Evolutionary conservation across 2,888 invertebrate genomes (phyloP).

Genomic region (Creontiades dilutus): DNA sequence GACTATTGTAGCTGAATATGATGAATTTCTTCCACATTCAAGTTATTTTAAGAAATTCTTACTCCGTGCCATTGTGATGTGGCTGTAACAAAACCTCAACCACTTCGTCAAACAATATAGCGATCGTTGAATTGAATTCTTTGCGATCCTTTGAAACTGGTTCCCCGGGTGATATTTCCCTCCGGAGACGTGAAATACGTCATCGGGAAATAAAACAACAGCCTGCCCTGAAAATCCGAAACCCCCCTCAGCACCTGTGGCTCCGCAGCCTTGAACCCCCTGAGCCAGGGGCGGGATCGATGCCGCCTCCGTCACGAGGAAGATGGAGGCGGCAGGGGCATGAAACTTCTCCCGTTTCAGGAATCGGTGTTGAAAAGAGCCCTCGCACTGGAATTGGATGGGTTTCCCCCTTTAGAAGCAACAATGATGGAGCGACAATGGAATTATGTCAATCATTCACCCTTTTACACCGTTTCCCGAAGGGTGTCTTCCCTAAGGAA

Average conservation of each 20-base stretch:
- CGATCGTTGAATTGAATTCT: not conserved
- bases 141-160: not conserved
- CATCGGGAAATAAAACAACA: not conserved
- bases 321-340: slow-evolving; percentile 33
- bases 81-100: too few species aligned
- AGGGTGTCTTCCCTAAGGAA: too few species aligned
- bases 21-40: too few species aligned
- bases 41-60: too few species aligned
- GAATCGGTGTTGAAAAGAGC: not conserved
- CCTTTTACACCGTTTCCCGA: not conserved
- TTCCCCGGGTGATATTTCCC: not conserved
- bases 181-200: not conserved
- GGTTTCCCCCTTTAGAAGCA: not conserved
- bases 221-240: not conserved
- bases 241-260: slow-evolving; percentile 17
- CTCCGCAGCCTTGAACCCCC: too few species aligned
- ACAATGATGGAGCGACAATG: not conserved
- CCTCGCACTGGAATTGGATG: not conserved
- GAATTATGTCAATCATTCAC: slow-evolving; percentile 27
- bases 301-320: not conserved
- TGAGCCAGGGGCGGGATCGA: slow-evolving; percentile 1
- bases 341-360: slow-evolving; percentile 2
- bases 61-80: too few species aligned
- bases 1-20: too few species aligned
- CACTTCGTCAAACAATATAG: not conserved